Base-by-base conservation (phyloP, 37 sponge, comb jelly and placozoan genomes). In the Aplysina aerophoba region DNA sequence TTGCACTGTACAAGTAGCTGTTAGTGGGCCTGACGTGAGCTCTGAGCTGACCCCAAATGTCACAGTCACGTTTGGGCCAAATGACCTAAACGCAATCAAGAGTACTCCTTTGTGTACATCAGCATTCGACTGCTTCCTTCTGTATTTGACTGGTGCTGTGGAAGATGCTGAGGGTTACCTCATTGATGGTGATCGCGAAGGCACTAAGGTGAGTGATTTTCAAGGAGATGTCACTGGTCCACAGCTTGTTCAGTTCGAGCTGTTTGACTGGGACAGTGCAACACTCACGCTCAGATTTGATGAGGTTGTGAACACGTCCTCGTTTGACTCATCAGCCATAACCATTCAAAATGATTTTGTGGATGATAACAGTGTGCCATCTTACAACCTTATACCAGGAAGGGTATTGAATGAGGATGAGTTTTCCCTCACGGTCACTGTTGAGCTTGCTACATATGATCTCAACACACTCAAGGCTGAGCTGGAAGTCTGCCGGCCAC, bases 31-130 rank as follows among this genome's bases (percentile, higher is more conserved):
- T 24, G 78, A 44, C 16, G 54, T 50, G 24, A 63, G 64, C 44
- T n/a, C 53, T 28, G 83, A 82, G 8, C 67, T 82, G 13, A 27
- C 41, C 59, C 35, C 66, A 0, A 61, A 13, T 2, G 36, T 59
- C 39, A 63, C 31, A 3, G 24, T 36, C 19, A 33, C 66, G 59
- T 54, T 93, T 20, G 58, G 61, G 15, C 67, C 78, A 17, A 83
- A 84, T 8, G 94, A 93, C 38, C 84, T 93, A 22, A 87, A 93
- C 41, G 83, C 88, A 15, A 85, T 95, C 58, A 95, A 95, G 79
- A 91, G 95, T 56, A 34, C 53, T 36, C 72, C 80, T 19, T 50
- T 95, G 4, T 95, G 95, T 73, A 92, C 90, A 0, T 80, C 73
- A 37, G 85, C 72, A 2, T 13, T 33, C 0, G 68, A 89, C 20